These are phyloP conservation scores for Synanthedon formicaeformis DNA, from an alignment of 2,888 invertebrate species.

Conservation along the genomic window DNA sequence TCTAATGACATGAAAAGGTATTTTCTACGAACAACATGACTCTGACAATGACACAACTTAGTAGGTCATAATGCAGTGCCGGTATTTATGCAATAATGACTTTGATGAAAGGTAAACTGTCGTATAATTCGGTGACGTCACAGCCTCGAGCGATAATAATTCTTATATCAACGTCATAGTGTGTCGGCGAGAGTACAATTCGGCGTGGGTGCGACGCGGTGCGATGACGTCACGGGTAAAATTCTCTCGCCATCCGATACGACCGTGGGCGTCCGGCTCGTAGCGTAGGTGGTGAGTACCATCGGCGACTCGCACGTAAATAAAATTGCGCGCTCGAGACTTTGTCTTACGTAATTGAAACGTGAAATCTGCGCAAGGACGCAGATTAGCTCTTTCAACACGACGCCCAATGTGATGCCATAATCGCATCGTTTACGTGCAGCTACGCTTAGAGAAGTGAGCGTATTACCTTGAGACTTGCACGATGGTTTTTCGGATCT, in stretches of 20 bases:
- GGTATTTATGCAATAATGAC: too few species aligned
- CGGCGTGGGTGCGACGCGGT: conserved; percentile 48
- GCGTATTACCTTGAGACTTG: conserved; percentile 61
- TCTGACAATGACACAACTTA: too few species aligned
- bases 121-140: conserved; percentile 31
- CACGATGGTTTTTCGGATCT: conserved; percentile 54
- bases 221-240: conserved; percentile 58
- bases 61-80: too few species aligned
- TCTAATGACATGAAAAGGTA: too few species aligned
- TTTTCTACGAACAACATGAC: too few species aligned
- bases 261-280: neutral
- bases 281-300: conserved; percentile 22
- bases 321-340: conserved; percentile 29
- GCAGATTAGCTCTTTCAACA: conserved; percentile 45
- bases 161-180: conserved; percentile 43
- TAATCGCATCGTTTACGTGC: conserved; percentile 58
- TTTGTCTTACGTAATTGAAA: conserved; percentile 47
- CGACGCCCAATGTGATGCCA: conserved; percentile 46
- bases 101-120: too few species aligned
- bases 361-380: conserved; percentile 64
- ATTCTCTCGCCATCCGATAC: conserved; percentile 21
- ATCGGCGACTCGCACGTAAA: conserved; percentile 35
- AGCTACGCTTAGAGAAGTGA: conserved; percentile 62
- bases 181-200: conserved; percentile 31
- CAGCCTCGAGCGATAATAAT: conserved; percentile 24